These are phyloP conservation scores for Gymnarchus niloticus DNA, from an alignment of 2,113 vertebrate species.

Conservation along the genomic window DNA sequence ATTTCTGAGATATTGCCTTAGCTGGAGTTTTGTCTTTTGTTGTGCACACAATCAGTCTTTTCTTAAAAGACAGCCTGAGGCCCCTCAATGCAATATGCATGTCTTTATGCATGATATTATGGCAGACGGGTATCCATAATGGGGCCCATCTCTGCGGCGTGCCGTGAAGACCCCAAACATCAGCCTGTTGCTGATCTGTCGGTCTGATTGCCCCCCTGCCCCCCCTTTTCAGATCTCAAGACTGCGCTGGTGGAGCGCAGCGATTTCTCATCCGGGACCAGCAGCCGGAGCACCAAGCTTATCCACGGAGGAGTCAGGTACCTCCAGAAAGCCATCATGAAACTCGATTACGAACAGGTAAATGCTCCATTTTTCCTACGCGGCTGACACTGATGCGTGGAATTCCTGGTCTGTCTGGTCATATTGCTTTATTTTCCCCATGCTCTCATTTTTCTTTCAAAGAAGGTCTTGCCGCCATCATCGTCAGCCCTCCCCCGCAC, in stretches of 20 bases:
- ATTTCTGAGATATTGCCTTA: rapidly evolving
- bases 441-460: conserved; percentile 28
- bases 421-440: conserved; percentile 30
- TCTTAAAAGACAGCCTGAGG: conserved; percentile 6
- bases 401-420: conserved; percentile 21
- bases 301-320: conserved; percentile 96
- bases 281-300: conserved; percentile 96
- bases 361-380: conserved; percentile 35
- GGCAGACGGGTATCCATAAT: conserved; percentile 29
- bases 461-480: background rate
- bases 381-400: conserved; percentile 22
- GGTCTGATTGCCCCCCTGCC: conserved; percentile 50
- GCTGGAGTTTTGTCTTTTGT: conserved; percentile 34
- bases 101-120: conserved; percentile 37
- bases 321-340: conserved; percentile 96
- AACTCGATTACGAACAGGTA: conserved; percentile 93
- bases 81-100: conserved; percentile 34
- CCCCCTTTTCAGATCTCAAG: conserved; percentile 75
- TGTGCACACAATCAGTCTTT: conserved; percentile 9
- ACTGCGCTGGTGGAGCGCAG: conserved; percentile 90
- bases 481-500: background rate
- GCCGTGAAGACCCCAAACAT: conserved; percentile 34
- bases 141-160: conserved; percentile 37
- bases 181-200: conserved; percentile 56
- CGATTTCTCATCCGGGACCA: conserved; percentile 95